A percentile compares a stretch with the other conserved stretches of the same genome.
These are phyloP conservation scores for Peromyscus melanophrys DNA, from an alignment of 2,797 vertebrate species.

Conservation along the genomic window DNA sequence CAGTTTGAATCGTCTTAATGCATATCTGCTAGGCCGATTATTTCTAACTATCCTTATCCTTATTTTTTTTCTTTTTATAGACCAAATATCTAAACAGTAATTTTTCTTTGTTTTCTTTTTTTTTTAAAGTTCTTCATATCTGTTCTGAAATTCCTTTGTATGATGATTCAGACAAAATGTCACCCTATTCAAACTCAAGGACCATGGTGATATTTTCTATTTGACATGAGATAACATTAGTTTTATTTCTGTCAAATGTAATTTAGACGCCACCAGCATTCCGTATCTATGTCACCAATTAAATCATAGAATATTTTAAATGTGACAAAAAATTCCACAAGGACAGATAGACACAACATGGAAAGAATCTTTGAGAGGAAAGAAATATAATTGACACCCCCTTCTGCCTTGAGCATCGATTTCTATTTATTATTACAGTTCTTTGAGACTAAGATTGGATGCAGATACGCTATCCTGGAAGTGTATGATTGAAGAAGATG, in stretches of 20 bases:
- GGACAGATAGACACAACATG: slow-evolving; percentile 76
- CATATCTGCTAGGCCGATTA: background rate
- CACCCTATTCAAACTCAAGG: slow-evolving; percentile 67
- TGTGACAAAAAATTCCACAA: slow-evolving; percentile 77
- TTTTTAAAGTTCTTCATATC: slow-evolving; percentile 21
- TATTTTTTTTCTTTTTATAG: background rate
- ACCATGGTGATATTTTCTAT: slow-evolving; percentile 79
- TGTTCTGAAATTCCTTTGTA: slow-evolving; percentile 78
- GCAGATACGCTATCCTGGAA: slow-evolving; percentile 87
- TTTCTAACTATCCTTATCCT: background rate
- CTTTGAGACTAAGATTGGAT: slow-evolving; percentile 87
- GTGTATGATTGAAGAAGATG: slow-evolving; percentile 77
- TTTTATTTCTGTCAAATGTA: slow-evolving; percentile 86
- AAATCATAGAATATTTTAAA: slow-evolving; percentile 85
- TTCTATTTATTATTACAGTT: slow-evolving; percentile 89
- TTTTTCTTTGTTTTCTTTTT: background rate
- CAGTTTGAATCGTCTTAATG: slow-evolving; percentile 10
- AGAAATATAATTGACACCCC: slow-evolving; percentile 86
- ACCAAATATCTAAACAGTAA: background rate
- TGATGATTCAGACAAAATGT: background rate
- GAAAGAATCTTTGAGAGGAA: slow-evolving; percentile 81
- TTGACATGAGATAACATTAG: slow-evolving; percentile 83
- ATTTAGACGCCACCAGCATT: slow-evolving; percentile 85
- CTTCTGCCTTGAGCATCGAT: slow-evolving; percentile 86
- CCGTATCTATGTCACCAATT: slow-evolving; percentile 84